Conservation (phyloP, 2,797 vertebrate genomes). For the Enteromius trimaculatus region DNA sequence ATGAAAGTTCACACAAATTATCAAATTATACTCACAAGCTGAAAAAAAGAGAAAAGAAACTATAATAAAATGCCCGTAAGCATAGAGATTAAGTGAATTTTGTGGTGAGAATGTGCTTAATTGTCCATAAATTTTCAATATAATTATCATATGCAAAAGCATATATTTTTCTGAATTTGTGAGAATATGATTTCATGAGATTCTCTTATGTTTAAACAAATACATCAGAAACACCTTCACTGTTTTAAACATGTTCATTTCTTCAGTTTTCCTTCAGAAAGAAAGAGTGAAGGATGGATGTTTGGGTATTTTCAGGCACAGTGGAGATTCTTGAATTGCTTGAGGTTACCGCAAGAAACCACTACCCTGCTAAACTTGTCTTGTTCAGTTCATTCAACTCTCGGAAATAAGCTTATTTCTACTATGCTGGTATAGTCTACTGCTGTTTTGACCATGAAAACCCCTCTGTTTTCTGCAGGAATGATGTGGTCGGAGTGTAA, state of each 20-base stretch:
- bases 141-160: neutral
- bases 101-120: neutral
- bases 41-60: neutral
- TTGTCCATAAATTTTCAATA: neutral
- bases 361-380: neutral
- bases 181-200: neutral
- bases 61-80: neutral
- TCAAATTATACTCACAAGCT: too few relatives aligned
- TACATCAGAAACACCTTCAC: neutral
- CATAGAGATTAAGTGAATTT: neutral
- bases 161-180: neutral
- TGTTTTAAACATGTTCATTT: neutral
- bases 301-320: neutral
- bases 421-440: neutral
- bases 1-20: too few relatives aligned
- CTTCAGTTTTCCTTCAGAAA: neutral
- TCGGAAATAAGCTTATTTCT: neutral
- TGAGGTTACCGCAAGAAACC: neutral
- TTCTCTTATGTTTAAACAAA: neutral
- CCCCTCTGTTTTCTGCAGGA: constrained; percentile 68
- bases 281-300: neutral
- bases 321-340: neutral
- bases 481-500: constrained; percentile 95
- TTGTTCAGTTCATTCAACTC: neutral
- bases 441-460: neutral